These are phyloP conservation scores for Plectropomus leopardus DNA, from an alignment of 2,113 vertebrate species.

Conservation along the genomic window DNA sequence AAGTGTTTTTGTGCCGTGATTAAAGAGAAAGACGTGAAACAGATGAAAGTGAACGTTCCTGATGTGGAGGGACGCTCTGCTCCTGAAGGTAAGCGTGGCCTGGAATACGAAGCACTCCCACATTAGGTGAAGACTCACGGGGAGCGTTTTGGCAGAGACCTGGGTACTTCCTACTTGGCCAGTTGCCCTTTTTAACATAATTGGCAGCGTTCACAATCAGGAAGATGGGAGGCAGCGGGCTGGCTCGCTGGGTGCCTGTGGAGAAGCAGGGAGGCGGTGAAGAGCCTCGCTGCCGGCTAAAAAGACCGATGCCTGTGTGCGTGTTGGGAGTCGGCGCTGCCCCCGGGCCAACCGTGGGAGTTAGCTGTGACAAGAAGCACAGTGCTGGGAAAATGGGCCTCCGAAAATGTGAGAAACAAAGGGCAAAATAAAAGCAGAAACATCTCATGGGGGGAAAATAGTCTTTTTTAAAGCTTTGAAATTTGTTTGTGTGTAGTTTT, in stretches of 20 bases:
- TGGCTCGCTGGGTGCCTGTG: constrained; percentile 14
- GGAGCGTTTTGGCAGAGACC: constrained; percentile 31
- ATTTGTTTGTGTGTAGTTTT: no score
- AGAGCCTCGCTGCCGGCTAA: neutral
- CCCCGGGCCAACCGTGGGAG: neutral
- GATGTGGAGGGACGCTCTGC: neutral
- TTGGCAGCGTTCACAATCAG: constrained; percentile 44
- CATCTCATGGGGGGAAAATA: neutral
- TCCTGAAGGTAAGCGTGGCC: neutral
- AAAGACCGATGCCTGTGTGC: neutral
- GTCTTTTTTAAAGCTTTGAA: no score
- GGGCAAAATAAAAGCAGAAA: neutral
- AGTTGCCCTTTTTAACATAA: constrained; percentile 41
- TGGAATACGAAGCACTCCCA: constrained; percentile 11
- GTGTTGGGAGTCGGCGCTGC: constrained; percentile 5
- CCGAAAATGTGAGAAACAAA: neutral
- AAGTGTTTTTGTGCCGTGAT: no score
- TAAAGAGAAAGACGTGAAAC: neutral
- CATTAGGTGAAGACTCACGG: constrained; percentile 35
- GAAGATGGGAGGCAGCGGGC: constrained; percentile 7
- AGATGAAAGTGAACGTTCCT: neutral
- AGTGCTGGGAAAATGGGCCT: neutral
- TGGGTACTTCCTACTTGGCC: constrained; percentile 47
- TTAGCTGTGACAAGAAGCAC: neutral
- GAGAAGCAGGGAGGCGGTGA: constrained; percentile 11